Percentiles rank a stretch among this genome's conserved stretches.
phyloP scores from a whole-genome alignment of 30 jellyfish, hydroid and myxozoan species.

The Phacellophora camtschatica region DNA sequence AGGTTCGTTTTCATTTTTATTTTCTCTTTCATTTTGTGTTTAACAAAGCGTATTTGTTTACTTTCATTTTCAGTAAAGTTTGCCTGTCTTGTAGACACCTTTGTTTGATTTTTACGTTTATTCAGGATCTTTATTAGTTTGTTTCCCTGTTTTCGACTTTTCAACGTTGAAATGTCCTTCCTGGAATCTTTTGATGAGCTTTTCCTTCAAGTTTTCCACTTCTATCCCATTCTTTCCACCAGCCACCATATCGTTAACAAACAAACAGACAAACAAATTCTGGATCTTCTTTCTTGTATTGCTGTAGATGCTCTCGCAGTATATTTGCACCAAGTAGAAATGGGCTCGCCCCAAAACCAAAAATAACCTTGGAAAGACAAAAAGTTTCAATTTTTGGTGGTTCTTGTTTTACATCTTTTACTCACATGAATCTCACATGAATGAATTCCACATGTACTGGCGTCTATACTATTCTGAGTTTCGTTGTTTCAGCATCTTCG shows the following conservation, averaged over 20 bases:
- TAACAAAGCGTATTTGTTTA: too few relatives aligned
- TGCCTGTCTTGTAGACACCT: not conserved
- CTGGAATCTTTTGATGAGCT: slow-evolving; percentile 15
- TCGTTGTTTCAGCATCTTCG: not conserved
- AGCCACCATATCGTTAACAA: slow-evolving; percentile 41
- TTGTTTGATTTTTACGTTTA: not conserved
- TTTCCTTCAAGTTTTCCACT: slow-evolving; percentile 10
- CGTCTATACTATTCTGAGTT: not conserved
- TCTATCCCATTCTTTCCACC: slow-evolving; percentile 23
- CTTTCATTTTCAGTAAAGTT: slow-evolving; percentile 3
- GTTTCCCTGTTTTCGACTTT: slow-evolving; percentile 26
- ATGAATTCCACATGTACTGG: too few relatives aligned
- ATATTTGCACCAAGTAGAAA: slow-evolving; percentile 59
- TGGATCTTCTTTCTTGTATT: slow-evolving; percentile 30
- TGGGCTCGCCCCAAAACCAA: slow-evolving; percentile 54
- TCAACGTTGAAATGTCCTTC: slow-evolving; percentile 17
- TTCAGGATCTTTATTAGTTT: too few relatives aligned
- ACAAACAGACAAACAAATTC: slow-evolving; percentile 23
- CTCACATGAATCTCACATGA: slow-evolving; percentile 63
- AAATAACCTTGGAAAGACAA: slow-evolving; percentile 44
- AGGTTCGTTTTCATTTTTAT: too few relatives aligned
- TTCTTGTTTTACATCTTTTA: not conserved
- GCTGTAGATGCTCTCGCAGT: slow-evolving; percentile 16
- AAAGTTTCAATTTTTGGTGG: not conserved
- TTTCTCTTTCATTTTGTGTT: too few relatives aligned